These are phyloP conservation scores for Bothrops jararaca DNA, from an alignment of 2,113 vertebrate genomes.

Conservation along the genomic window DNA sequence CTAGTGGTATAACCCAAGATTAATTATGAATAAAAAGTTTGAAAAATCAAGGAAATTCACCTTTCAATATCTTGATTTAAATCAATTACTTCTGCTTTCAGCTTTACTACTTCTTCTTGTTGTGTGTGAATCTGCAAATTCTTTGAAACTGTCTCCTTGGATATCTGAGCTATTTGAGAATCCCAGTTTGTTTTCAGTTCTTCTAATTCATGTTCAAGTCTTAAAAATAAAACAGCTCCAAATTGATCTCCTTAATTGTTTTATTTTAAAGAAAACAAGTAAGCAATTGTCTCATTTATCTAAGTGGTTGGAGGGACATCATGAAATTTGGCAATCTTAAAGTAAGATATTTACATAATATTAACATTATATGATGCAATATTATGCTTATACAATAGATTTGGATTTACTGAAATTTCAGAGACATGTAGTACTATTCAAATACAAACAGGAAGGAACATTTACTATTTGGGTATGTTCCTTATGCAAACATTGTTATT, in stretches of 20 bases:
- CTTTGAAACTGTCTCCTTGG: conserved; percentile 69
- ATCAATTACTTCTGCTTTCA: conserved; percentile 64
- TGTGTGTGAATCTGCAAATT: conserved; percentile 70
- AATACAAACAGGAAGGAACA: not conserved
- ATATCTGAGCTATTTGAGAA: conserved; percentile 66
- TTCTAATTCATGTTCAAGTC: conserved; percentile 65
- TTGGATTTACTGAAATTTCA: not conserved
- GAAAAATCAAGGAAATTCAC: conserved; percentile 48
- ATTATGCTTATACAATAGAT: not conserved
- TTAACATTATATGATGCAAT: not conserved
- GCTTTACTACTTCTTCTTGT: conserved; percentile 59
- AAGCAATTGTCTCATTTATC: not conserved
- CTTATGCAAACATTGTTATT: not conserved
- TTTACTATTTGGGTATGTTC: not conserved
- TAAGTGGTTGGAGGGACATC: not conserved
- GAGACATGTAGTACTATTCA: not conserved
- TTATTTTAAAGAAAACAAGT: not conserved
- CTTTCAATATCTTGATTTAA: conserved; percentile 71
- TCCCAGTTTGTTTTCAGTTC: conserved; percentile 66
- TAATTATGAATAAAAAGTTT: not conserved
- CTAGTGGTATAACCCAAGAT: not conserved
- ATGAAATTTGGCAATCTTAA: not conserved
- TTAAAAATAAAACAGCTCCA: conserved; percentile 40
- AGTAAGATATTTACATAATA: not conserved
- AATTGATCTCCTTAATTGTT: not conserved